A percentile compares a stretch with the other conserved stretches of the same genome.
Evolutionary conservation across 1,140 invertebrate species (phyloP).

Genomic region (Zaprionus lachaisei): DNA sequence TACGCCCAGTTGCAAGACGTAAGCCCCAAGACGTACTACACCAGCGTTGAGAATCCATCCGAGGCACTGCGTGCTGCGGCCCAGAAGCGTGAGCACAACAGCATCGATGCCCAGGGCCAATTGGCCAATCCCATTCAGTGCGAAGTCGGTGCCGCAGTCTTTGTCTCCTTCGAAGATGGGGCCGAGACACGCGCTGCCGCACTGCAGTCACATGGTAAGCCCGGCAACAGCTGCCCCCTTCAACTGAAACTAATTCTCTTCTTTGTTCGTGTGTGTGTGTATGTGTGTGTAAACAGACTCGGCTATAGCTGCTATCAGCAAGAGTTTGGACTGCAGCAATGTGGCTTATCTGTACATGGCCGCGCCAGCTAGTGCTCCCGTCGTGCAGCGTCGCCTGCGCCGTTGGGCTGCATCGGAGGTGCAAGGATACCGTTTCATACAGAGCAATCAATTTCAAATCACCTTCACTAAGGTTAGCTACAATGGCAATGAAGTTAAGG

Average conservation of each 20-base stretch:
- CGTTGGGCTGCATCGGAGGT: constrained; percentile 62
- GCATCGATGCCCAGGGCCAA: constrained; percentile 63
- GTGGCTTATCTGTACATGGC: constrained; percentile 77
- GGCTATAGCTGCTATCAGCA: constrained; percentile 67
- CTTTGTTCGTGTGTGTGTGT: too few relatives aligned
- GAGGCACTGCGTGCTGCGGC: constrained; percentile 65
- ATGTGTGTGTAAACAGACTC: constrained; percentile 69
- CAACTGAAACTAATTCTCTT: not conserved
- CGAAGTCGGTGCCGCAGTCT: constrained; percentile 59
- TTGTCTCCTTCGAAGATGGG: constrained; percentile 85
- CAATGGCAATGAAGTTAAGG: constrained; percentile 23
- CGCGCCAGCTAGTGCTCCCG: constrained; percentile 55
- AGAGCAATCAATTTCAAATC: constrained; percentile 64
- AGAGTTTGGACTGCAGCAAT: constrained; percentile 73
- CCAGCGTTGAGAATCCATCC: constrained; percentile 73
- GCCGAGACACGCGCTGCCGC: constrained; percentile 73
- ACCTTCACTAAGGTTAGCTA: constrained; percentile 52
- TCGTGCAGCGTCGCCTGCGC: constrained; percentile 57
- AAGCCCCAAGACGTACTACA: constrained; percentile 75
- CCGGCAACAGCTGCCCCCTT: constrained; percentile 1
- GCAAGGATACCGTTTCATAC: constrained; percentile 34
- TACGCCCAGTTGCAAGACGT: constrained; percentile 70
- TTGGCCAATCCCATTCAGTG: constrained; percentile 61
- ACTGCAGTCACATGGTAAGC: constrained; percentile 85
- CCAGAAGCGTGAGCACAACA: constrained; percentile 62